phyloP scores from a whole-genome alignment of 2,113 vertebrate genomes.

The Ptilonorhynchus violaceus region DNA sequence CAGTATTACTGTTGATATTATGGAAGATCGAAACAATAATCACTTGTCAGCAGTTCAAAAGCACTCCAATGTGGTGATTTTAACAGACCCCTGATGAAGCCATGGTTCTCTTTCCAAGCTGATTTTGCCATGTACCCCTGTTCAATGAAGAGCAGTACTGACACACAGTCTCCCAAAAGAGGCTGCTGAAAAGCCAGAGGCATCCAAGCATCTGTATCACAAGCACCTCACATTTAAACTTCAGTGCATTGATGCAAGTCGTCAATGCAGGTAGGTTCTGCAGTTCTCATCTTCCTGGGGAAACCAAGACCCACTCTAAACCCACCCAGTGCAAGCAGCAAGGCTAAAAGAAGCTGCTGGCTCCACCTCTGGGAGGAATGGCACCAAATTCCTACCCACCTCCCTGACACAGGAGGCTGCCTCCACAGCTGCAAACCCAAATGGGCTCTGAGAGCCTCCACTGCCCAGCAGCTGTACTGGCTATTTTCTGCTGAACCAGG shows the following conservation, averaged over 20 bases:
- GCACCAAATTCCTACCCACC: background rate
- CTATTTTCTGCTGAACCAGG: slow-evolving; percentile 31
- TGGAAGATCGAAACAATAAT: background rate
- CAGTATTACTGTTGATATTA: background rate
- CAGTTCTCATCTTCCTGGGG: background rate
- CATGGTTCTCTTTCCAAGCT: background rate
- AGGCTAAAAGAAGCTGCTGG: background rate
- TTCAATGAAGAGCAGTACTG: background rate
- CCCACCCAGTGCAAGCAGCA: background rate
- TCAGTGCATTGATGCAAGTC: background rate
- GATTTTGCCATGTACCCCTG: background rate
- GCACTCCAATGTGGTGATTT: background rate
- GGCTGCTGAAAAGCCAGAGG: background rate
- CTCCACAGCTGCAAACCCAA: slow-evolving; percentile 48
- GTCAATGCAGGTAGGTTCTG: background rate
- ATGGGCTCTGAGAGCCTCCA: background rate
- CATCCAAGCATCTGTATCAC: background rate
- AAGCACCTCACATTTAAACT: background rate
- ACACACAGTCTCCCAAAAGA: background rate
- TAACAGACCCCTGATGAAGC: background rate
- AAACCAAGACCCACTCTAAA: background rate
- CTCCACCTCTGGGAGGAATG: slow-evolving; percentile 38
- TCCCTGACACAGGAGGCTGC: background rate
- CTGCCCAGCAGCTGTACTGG: slow-evolving; percentile 15
- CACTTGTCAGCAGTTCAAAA: background rate